A percentile compares a stretch with the other conserved stretches of the same genome.
These are phyloP conservation scores for Leptinotarsa juncta DNA, from an alignment of 2,888 invertebrate species.

Conservation along the genomic window DNA sequence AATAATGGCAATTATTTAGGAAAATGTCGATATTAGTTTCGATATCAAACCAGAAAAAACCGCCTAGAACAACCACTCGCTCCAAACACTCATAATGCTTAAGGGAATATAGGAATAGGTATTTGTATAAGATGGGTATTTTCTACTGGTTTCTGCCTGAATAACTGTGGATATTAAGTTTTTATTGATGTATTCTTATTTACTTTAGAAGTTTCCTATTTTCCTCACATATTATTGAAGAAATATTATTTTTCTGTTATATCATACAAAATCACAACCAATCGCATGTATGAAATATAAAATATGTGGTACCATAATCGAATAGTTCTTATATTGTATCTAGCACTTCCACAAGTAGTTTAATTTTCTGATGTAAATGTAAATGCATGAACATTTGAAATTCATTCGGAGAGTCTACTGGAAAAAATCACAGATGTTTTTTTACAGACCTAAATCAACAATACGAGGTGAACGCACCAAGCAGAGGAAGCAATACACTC, in stretches of 20 bases:
- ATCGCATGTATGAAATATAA: not conserved
- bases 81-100: too few species aligned
- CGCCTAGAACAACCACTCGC: too few species aligned
- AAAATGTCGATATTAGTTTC: too few species aligned
- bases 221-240: too few species aligned
- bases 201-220: too few species aligned
- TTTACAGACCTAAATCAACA: conserved; percentile 44
- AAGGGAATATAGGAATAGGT: too few species aligned
- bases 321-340: not conserved
- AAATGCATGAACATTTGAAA: not conserved
- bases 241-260: too few species aligned
- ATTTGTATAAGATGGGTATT: not conserved
- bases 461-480: conserved; percentile 30
- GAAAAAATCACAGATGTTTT: conserved; percentile 12
- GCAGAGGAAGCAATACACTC: conserved; percentile 65
- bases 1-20: too few species aligned
- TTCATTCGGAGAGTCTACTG: not conserved
- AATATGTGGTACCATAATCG: not conserved
- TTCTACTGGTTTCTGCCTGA: not conserved
- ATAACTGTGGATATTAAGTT: not conserved
- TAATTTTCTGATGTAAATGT: not conserved
- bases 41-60: too few species aligned
- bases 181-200: not conserved
- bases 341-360: not conserved
- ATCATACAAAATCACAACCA: too few species aligned